These are phyloP conservation scores for Heliothis peltigera DNA, from an alignment of 2,888 invertebrate genomes.

Conservation along the genomic window DNA sequence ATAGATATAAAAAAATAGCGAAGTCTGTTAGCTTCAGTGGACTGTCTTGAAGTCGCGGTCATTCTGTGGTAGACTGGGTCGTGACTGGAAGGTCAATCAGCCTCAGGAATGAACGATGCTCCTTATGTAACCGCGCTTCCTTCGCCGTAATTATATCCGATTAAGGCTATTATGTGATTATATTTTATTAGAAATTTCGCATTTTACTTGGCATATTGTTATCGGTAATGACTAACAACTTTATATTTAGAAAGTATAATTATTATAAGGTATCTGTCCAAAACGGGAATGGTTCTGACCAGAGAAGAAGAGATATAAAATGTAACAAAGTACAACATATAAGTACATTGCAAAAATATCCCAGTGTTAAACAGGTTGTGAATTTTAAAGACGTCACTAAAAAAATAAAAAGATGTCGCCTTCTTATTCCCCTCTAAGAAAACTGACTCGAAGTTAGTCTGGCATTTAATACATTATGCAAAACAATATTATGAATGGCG, in stretches of 20 bases:
- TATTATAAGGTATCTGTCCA: no score
- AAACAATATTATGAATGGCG: not conserved
- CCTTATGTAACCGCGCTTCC: slow-evolving; percentile 15
- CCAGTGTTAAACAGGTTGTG: no score
- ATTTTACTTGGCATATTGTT: slow-evolving; percentile 3
- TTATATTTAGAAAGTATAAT: no score
- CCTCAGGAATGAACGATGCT: slow-evolving; percentile 26
- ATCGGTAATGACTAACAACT: no score
- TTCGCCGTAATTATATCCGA: slow-evolving; percentile 7
- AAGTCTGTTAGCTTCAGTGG: slow-evolving; percentile 15
- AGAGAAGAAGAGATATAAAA: no score
- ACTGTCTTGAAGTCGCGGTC: slow-evolving; percentile 38
- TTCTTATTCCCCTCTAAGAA: not conserved
- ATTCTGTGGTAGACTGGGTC: slow-evolving; percentile 44
- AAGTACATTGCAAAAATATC: not conserved
- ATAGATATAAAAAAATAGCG: slow-evolving; percentile 5
- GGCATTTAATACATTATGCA: slow-evolving; percentile 6
- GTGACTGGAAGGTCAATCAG: slow-evolving; percentile 56
- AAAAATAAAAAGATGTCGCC: no score
- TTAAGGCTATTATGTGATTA: not conserved
- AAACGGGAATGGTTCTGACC: no score
- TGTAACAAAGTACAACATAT: not conserved
- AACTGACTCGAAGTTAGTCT: not conserved
- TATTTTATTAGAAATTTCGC: slow-evolving; percentile 3
- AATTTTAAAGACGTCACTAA: no score